These are phyloP conservation scores for Pelochelys cantorii DNA, from an alignment of 2,797 vertebrate genomes.

Conservation along the genomic window DNA sequence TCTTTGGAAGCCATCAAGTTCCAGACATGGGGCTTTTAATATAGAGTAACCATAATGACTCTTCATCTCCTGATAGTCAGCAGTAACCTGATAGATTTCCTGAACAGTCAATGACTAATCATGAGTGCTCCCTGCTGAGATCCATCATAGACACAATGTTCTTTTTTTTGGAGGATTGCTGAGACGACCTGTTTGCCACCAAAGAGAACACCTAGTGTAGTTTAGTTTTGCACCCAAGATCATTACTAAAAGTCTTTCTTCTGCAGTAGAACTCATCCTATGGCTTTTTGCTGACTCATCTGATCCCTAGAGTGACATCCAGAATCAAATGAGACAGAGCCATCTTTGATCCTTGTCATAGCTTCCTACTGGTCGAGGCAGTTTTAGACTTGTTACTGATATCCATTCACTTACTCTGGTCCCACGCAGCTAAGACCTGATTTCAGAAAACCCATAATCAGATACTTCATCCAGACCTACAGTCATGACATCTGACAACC, in stretches of 20 bases:
- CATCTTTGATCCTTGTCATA: background rate
- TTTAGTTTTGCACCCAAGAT: background rate
- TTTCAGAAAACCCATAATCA: background rate
- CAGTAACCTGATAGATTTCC: background rate
- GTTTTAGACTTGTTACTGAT: background rate
- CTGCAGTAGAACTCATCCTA: background rate
- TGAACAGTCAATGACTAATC: background rate
- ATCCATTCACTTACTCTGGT: background rate
- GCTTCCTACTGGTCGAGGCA: background rate
- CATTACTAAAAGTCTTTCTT: background rate
- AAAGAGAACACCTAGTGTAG: background rate
- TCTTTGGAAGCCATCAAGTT: background rate
- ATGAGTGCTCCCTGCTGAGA: background rate
- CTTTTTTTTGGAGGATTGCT: background rate
- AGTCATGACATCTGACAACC: background rate
- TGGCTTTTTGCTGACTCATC: background rate
- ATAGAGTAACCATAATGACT: no score
- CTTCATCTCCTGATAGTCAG: background rate
- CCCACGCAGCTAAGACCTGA: background rate
- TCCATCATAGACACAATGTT: background rate
- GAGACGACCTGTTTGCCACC: background rate
- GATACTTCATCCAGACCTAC: background rate
- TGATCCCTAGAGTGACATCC: background rate
- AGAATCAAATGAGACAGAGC: background rate
- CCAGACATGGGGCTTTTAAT: background rate